Base-by-base conservation (phyloP, 2,797 vertebrate species). In the Betta splendens region DNA sequence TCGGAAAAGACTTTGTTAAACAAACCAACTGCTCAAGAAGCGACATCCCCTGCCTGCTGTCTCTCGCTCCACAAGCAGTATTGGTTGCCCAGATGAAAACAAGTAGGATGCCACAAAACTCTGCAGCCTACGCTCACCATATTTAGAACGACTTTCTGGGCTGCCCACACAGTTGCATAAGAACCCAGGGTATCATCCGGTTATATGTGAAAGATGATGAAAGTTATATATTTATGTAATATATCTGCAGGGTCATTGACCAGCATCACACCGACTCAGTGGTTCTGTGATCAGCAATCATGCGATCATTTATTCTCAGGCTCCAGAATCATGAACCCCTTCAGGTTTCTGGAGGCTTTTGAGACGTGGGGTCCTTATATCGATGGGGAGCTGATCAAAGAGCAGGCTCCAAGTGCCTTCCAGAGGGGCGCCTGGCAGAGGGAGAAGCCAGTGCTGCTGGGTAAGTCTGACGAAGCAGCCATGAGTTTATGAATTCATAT, bases 291-390 rank as follows among this genome's bases (percentile, higher is more conserved):
- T 45, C 31, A 5, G 48, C n/a, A n/a, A n/a, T n/a, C n/a, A n/a
- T n/a, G n/a, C n/a, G n/a, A n/a, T n/a, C n/a, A n/a, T n/a, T n/a
- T 44, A 28, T 45, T 28, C n/a, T 21, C 77, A 93, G 92, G 89
- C 63, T 89, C 89, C 20, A 90, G 82, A 60, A 53, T 91, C 9
- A 77, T 93, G 46, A 92, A 93, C 67, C 91, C 90, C 0, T 92
- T 92, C 59, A 74, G 81, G 56, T 92, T 93, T 58, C 84, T 93
- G 79, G 91, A 93, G 75, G 69, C 85, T 18, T 93, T 92, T 58
- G 89, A 93, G 81, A 91, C 83, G 0, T 93, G 92, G 92, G 92
- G 91, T 18, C 92, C 92, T 0, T 68, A 76, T 5, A 75, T 93
- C 1, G 92, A 93, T 0, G 90, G 86, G 12, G 78, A 87, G 22